phyloP scores from a whole-genome alignment of 2,888 invertebrate genomes.

The Cryptops parisi region DNA sequence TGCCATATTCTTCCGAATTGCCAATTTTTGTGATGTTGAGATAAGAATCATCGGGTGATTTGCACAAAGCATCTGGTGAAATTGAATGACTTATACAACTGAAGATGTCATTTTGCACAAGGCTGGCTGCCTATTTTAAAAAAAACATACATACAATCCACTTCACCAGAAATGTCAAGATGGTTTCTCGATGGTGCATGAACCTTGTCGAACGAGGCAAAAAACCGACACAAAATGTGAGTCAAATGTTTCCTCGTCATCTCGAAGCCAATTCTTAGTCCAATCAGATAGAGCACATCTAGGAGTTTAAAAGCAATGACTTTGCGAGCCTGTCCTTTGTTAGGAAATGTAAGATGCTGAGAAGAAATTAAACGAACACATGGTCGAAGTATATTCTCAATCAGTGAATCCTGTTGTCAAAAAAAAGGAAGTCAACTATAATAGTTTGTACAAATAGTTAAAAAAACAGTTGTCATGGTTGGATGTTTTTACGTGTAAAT shows the following conservation, averaged over 20 bases:
- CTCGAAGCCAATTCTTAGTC: conserved; percentile 37
- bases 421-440: conserved; percentile 10
- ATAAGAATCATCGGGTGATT: conserved; percentile 2
- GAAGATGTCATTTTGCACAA: too few species aligned
- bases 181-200: conserved; percentile 24
- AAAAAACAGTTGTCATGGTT: neutral
- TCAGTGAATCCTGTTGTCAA: conserved; percentile 57
- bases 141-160: neutral
- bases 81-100: too few species aligned
- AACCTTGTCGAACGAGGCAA: conserved; percentile 64
- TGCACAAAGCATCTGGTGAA: neutral
- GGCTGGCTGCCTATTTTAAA: neutral
- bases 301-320: conserved; percentile 66
- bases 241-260: conserved; percentile 33
- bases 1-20: neutral
- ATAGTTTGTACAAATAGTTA: neutral
- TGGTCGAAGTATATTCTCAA: conserved; percentile 70
- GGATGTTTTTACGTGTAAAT: conserved; percentile 55
- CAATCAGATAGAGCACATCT: conserved; percentile 57
- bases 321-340: conserved; percentile 55
- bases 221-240: conserved; percentile 49
- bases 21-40: neutral
- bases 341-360: conserved; percentile 62
- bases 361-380: conserved; percentile 66
- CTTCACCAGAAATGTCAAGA: neutral